A percentile compares a stretch with the other conserved stretches of the same genome.
phyloP scores from a whole-genome alignment of 1,140 invertebrate species.

The Cheumatopsyche charites region DNA sequence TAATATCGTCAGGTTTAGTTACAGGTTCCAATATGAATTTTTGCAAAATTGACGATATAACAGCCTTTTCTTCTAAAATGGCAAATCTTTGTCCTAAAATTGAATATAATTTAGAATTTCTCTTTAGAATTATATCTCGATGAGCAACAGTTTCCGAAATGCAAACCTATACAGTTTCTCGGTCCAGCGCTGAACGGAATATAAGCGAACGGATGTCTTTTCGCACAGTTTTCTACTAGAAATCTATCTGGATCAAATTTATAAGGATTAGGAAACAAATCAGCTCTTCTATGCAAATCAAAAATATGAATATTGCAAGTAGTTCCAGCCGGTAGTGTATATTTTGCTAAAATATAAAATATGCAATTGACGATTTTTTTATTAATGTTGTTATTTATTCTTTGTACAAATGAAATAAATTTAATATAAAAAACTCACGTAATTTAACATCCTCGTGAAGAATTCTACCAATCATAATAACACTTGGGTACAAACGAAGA shows the following conservation, averaged over 20 bases:
- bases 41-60: slow-evolving; percentile 68
- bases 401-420: background rate
- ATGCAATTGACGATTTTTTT: no score
- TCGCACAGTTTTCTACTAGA: slow-evolving; percentile 36
- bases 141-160: no score
- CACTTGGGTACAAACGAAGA: slow-evolving; percentile 72
- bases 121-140: background rate
- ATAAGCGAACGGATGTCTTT: slow-evolving; percentile 46
- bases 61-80: slow-evolving; percentile 72
- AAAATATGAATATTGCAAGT: slow-evolving; percentile 35
- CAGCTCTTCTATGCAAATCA: slow-evolving; percentile 36
- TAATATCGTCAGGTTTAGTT: slow-evolving; percentile 62
- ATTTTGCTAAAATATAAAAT: slow-evolving; percentile 37
- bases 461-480: slow-evolving; percentile 70
- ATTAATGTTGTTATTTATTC: no score
- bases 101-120: background rate
- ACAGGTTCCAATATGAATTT: slow-evolving; percentile 65
- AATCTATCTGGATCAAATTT: slow-evolving; percentile 47
- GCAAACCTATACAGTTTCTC: slow-evolving; percentile 47
- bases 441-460: slow-evolving; percentile 65
- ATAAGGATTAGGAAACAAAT: slow-evolving; percentile 39
- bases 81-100: slow-evolving; percentile 72
- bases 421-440: slow-evolving; percentile 54
- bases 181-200: slow-evolving; percentile 47
- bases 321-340: slow-evolving; percentile 30